phyloP scores from a whole-genome alignment of 2,113 vertebrate species.

The Turdus rufiventris region DNA sequence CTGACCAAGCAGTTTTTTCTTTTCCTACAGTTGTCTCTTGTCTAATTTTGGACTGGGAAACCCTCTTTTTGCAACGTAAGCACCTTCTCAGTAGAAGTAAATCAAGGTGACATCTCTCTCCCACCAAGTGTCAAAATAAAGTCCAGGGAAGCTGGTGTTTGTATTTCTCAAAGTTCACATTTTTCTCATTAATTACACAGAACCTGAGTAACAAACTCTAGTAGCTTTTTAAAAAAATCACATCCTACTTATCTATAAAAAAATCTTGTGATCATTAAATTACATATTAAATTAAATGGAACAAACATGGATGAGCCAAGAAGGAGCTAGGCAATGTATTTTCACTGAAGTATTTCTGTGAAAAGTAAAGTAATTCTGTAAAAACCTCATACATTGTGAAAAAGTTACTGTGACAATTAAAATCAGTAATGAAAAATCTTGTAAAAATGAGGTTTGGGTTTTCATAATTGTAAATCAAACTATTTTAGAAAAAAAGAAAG shows the following conservation, averaged over 20 bases:
- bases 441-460: neutral
- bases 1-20: neutral
- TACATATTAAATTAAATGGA: neutral
- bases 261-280: neutral
- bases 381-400: neutral
- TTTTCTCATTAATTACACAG: constrained; percentile 7
- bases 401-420: neutral
- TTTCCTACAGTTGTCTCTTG: neutral
- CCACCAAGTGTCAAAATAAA: neutral
- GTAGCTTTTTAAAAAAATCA: neutral
- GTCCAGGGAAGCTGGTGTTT: neutral
- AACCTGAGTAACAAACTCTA: neutral
- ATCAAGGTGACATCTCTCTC: neutral
- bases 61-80: neutral
- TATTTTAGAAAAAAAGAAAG: neutral
- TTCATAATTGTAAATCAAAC: neutral
- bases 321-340: neutral
- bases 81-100: neutral
- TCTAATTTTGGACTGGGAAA: neutral
- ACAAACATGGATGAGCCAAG: neutral
- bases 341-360: neutral
- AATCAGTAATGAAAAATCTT: neutral
- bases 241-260: neutral
- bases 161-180: neutral
- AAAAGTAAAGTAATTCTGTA: neutral